Percentiles rank a stretch among this genome's conserved stretches.
Evolutionary conservation across 2,888 invertebrate species (phyloP).

Genomic region (Pocota personata): DNA sequence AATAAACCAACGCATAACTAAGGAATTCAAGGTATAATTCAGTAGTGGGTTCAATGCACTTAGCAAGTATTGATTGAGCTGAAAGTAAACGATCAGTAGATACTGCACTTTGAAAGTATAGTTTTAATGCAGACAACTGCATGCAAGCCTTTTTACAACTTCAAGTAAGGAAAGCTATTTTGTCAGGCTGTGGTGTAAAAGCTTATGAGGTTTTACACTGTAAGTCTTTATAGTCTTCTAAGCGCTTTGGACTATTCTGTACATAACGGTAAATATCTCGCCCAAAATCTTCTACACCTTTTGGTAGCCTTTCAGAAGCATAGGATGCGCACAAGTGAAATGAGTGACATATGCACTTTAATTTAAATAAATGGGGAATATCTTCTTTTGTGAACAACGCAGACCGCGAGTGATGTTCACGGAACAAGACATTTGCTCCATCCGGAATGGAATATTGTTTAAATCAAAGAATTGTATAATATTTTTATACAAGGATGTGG

Average conservation of each 20-base stretch:
- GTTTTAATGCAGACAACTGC: not conserved
- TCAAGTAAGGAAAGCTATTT: not conserved
- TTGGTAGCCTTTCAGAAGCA: too few relatives aligned
- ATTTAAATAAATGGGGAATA: too few relatives aligned
- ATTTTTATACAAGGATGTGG: not conserved
- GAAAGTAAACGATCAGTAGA: conserved; percentile 3
- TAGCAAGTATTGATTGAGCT: conserved; percentile 8
- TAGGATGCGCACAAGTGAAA: too few relatives aligned
- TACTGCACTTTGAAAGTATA: conserved; percentile 5
- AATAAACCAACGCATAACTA: conserved; percentile 7
- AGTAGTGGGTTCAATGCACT: not conserved
- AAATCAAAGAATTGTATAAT: too few relatives aligned
- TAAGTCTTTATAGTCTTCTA: not conserved
- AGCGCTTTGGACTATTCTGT: conserved; percentile 5
- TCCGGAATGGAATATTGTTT: too few relatives aligned
- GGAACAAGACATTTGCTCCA: too few relatives aligned
- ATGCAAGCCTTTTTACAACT: conserved; percentile 8
- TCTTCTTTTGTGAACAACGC: too few relatives aligned
- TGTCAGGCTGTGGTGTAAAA: not conserved
- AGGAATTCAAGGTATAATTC: not conserved
- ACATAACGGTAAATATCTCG: not conserved
- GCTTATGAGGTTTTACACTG: conserved; percentile 4
- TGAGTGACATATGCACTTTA: too few relatives aligned
- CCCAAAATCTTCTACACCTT: too few relatives aligned
- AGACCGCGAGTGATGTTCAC: too few relatives aligned